Evolutionary conservation across 2,888 invertebrate species (phyloP).

Genomic region (Nowickia ferox): DNA sequence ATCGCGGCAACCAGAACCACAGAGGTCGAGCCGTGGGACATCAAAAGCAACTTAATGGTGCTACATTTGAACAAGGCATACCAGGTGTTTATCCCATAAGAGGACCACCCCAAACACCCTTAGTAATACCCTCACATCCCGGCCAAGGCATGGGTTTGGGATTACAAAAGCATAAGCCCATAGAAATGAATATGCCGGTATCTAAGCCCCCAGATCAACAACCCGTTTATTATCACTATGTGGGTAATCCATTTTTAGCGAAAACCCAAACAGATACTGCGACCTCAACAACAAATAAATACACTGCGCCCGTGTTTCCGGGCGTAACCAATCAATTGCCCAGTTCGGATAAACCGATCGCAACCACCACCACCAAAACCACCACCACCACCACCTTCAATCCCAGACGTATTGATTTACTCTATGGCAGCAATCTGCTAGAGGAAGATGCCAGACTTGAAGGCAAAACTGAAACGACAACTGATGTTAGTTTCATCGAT

Average conservation of each 20-base stretch:
- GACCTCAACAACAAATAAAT: neutral
- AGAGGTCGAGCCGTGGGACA: conserved; percentile 20
- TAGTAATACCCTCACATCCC: neutral
- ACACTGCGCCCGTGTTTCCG: neutral
- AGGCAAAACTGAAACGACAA: neutral
- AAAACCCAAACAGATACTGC: neutral
- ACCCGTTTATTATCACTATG: conserved; percentile 23
- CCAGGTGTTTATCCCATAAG: conserved; percentile 49
- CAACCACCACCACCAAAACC: conserved; percentile 19
- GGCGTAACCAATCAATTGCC: conserved; percentile 53
- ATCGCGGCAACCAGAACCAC: conserved; percentile 33
- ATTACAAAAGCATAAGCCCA: neutral
- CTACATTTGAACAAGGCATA: conserved; percentile 42
- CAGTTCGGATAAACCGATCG: conserved; percentile 1
- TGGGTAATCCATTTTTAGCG: conserved; percentile 51
- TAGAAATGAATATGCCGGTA: neutral
- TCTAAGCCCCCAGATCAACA: conserved; percentile 1
- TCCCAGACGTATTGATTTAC: conserved; percentile 43
- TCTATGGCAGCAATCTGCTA: conserved; percentile 56
- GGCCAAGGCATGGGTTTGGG: neutral
- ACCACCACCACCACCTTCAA: conserved; percentile 27
- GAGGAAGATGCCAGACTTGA: conserved; percentile 23
- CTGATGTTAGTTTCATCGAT: conserved; percentile 61
- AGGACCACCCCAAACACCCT: conserved; percentile 46
- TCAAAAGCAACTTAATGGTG: neutral